Evolutionary conservation across 2,113 vertebrate species (phyloP).

Genomic region (Calidris pygmaea): DNA sequence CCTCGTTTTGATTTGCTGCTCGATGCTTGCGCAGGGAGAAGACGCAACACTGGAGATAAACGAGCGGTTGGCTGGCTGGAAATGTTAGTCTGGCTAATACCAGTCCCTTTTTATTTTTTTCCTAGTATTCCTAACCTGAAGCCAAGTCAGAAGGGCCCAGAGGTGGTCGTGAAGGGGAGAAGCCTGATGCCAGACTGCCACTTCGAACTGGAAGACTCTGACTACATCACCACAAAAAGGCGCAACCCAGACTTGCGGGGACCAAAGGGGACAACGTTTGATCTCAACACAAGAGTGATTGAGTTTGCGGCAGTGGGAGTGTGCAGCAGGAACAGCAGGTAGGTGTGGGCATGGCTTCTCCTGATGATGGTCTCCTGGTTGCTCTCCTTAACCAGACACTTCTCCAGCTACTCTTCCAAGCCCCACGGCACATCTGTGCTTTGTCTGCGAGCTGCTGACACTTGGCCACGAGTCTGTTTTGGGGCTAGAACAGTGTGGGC

Average conservation of each 20-base stretch:
- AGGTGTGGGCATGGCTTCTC: not conserved
- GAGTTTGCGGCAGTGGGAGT: constrained; percentile 81
- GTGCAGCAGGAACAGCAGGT: constrained; percentile 72
- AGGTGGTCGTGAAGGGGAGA: constrained; percentile 73
- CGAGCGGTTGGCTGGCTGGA: not conserved
- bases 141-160: constrained; percentile 58
- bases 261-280: constrained; percentile 30
- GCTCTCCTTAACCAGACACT: not conserved
- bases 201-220: constrained; percentile 86
- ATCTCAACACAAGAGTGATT: constrained; percentile 79
- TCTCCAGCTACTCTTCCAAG: not conserved
- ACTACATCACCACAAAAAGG: constrained; percentile 76
- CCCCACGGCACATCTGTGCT: rapidly evolving
- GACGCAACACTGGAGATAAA: not conserved
- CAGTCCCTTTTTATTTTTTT: not conserved
- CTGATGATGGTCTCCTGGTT: not conserved
- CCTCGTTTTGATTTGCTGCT: not conserved
- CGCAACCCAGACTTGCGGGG: constrained; percentile 61
- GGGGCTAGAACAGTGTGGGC: not conserved
- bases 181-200: constrained; percentile 82
- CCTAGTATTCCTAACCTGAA: constrained; percentile 85
- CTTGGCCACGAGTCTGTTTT: not conserved
- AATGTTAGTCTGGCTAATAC: not conserved
- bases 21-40: rapidly evolving
- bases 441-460: not conserved